phyloP scores from a whole-genome alignment of 2,113 vertebrate genomes.

The Protobothrops mucrosquamatus region DNA sequence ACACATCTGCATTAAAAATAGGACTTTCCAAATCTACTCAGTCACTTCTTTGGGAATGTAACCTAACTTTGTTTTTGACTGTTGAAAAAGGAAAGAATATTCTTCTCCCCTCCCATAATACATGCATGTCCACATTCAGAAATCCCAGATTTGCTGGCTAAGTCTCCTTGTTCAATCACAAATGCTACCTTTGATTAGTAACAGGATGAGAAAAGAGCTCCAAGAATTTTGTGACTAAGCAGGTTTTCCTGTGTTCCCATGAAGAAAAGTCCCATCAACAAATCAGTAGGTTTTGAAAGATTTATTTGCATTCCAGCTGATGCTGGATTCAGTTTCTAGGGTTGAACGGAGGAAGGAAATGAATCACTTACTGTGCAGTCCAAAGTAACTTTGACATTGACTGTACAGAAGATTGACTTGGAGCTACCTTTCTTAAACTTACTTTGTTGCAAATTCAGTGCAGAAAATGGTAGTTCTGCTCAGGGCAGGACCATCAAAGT shows the following conservation, averaged over 20 bases:
- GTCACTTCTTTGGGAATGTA: neutral
- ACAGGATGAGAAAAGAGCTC: neutral
- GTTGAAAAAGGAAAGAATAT: neutral
- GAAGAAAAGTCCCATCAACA: conserved; percentile 46
- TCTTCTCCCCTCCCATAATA: neutral
- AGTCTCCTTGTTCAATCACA: neutral
- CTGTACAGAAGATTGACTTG: conserved; percentile 37
- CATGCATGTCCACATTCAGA: neutral
- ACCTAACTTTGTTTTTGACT: neutral
- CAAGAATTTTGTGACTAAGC: conserved; percentile 28
- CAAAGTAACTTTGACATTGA: conserved; percentile 58
- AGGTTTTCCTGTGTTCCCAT: conserved; percentile 38
- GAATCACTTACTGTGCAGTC: conserved; percentile 63
- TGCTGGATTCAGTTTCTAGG: conserved; percentile 48
- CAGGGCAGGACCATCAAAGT: neutral
- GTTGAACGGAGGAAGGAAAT: conserved; percentile 61
- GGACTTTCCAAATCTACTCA: neutral
- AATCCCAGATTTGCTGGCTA: neutral
- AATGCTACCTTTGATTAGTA: neutral
- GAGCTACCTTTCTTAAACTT: conserved; percentile 39
- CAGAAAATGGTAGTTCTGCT: neutral
- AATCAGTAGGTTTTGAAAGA: conserved; percentile 52
- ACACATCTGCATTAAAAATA: neutral
- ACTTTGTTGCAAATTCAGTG: neutral
- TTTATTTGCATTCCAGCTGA: conserved; percentile 55